These are phyloP conservation scores for Oxystoma pomonae DNA, from an alignment of 2,888 invertebrate species.

Conservation along the genomic window DNA sequence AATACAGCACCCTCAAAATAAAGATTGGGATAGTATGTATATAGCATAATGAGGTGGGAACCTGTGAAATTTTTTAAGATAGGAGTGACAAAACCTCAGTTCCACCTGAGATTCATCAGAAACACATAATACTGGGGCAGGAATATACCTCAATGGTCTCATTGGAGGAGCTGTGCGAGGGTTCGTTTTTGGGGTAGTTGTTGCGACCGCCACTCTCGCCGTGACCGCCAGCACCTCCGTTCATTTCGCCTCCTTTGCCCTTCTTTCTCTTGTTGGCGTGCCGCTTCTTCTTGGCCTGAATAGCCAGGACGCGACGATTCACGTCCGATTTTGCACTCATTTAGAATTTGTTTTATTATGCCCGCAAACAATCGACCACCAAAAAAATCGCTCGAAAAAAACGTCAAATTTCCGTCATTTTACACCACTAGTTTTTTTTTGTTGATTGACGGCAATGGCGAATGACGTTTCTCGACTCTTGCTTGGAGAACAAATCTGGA, in stretches of 20 bases:
- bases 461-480: background rate
- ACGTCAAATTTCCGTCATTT: background rate
- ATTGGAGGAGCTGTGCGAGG: constrained; percentile 78
- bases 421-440: background rate
- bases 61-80: too few species aligned
- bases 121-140: too few species aligned
- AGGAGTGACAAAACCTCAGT: too few species aligned
- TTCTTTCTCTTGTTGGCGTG: constrained; percentile 85
- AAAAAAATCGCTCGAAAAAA: background rate
- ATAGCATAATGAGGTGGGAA: too few species aligned
- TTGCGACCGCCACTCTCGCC: constrained; percentile 47
- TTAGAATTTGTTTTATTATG: constrained; percentile 22
- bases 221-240: constrained; percentile 49
- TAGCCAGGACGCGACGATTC: constrained; percentile 86
- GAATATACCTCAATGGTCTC: constrained; percentile 61
- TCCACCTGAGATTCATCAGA: too few species aligned
- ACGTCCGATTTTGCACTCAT: constrained; percentile 90
- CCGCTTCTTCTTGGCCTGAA: constrained; percentile 88
- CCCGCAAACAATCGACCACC: background rate
- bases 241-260: constrained; percentile 55
- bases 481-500: background rate
- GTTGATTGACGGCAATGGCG: background rate
- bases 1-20: too few species aligned
- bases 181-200: constrained; percentile 56
- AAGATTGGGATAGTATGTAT: too few species aligned